A percentile compares a stretch with the other conserved stretches of the same genome.
Evolutionary conservation across 2,888 invertebrate genomes (phyloP).

Genomic region (Morpho helenor): DNA sequence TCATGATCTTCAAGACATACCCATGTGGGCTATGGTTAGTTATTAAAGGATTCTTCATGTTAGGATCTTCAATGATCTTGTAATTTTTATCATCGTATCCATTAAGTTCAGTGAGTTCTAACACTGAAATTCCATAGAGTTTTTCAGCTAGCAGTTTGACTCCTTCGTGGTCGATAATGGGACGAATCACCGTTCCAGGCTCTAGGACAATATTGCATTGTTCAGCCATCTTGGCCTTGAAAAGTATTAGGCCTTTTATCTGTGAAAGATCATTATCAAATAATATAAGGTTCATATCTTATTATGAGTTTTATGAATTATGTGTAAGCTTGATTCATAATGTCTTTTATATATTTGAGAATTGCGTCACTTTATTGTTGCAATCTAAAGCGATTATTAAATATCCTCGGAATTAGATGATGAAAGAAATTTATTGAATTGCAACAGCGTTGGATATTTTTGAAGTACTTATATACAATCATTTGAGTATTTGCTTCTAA

Average conservation of each 20-base stretch:
- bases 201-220: conserved; percentile 38
- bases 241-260: neutral
- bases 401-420: too few species aligned
- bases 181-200: conserved; percentile 79
- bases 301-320: too few species aligned
- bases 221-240: conserved; percentile 14
- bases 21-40: conserved; percentile 77
- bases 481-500: too few species aligned
- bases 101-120: conserved; percentile 80
- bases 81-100: conserved; percentile 91
- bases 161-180: conserved; percentile 71
- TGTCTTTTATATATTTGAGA: too few species aligned
- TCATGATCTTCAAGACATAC: conserved; percentile 90
- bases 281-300: too few species aligned
- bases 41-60: conserved; percentile 81
- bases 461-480: too few species aligned
- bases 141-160: conserved; percentile 75
- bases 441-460: too few species aligned
- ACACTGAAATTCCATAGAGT: conserved; percentile 81
- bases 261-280: neutral
- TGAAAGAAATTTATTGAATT: too few species aligned
- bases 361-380: too few species aligned
- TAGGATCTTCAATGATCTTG: conserved; percentile 79
- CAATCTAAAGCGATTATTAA: too few species aligned
- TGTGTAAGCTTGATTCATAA: too few species aligned